A percentile compares a stretch with the other conserved stretches of the same genome.
phyloP scores from a whole-genome alignment of 2,797 vertebrate species.

The Saxicola maurus region DNA sequence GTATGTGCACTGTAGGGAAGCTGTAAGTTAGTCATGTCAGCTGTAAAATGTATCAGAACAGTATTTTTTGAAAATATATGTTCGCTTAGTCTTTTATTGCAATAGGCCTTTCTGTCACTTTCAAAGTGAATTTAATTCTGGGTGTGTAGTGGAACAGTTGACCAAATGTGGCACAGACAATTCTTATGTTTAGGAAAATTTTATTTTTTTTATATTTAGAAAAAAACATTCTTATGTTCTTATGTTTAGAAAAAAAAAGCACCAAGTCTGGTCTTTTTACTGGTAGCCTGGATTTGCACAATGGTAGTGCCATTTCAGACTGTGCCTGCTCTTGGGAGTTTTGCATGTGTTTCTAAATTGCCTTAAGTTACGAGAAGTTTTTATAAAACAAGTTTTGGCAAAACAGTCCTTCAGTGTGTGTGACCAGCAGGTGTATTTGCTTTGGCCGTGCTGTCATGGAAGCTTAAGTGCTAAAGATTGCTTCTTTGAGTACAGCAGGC shows the following conservation, averaged over 20 bases:
- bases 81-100: neutral
- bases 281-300: neutral
- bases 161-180: neutral
- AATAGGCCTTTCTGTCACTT: neutral
- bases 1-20: neutral
- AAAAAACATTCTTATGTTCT: neutral
- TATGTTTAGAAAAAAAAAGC: neutral
- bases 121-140: neutral
- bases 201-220: too few relatives aligned
- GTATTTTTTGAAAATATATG: neutral
- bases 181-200: neutral
- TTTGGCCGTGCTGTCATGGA: neutral
- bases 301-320: neutral
- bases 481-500: neutral
- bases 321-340: neutral
- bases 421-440: neutral
- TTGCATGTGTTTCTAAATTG: neutral
- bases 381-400: neutral
- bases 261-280: neutral
- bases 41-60: neutral
- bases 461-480: neutral
- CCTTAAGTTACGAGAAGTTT: neutral
- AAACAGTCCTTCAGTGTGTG: neutral
- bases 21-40: neutral
- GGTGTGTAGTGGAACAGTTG: neutral